Conservation (phyloP, 2,113 vertebrate species). For the Pterocles orientalis region DNA sequence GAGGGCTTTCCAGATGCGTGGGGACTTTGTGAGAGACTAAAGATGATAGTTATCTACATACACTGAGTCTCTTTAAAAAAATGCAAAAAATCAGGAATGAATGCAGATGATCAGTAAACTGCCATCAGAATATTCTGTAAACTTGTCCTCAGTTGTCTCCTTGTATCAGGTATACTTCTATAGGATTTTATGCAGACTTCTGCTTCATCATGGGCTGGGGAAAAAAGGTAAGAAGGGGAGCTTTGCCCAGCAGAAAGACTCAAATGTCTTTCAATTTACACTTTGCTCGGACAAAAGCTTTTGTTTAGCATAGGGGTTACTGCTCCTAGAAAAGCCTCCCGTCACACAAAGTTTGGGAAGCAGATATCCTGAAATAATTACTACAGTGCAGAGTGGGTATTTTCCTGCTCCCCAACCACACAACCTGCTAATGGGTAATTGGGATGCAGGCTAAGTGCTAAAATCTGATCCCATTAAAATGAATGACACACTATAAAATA, state of each 20-base stretch:
- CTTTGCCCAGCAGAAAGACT: not conserved
- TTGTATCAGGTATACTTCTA: not conserved
- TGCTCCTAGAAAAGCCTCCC: not conserved
- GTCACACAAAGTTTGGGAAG: not conserved
- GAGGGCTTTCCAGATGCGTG: not conserved
- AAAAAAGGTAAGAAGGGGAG: not conserved
- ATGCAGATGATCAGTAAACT: not conserved
- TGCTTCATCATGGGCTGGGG: not conserved
- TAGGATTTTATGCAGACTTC: not conserved
- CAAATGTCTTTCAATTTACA: not conserved
- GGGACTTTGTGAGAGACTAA: not conserved
- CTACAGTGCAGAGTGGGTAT: not conserved
- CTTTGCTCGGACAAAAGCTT: not conserved
- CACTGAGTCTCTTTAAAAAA: not conserved
- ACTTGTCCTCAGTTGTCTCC: not conserved
- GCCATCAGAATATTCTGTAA: not conserved
- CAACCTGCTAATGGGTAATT: constrained; percentile 18
- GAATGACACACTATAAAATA: constrained; percentile 48
- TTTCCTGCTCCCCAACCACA: not conserved
- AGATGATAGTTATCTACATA: not conserved
- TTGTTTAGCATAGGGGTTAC: not conserved
- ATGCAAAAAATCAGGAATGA: not conserved
- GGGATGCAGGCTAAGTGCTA: constrained; percentile 28
- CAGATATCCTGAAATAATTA: constrained; percentile 17
- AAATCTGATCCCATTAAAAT: constrained; percentile 17